These are phyloP conservation scores for Leucophora obtusa DNA, from an alignment of 2,888 invertebrate species.

Conservation along the genomic window DNA sequence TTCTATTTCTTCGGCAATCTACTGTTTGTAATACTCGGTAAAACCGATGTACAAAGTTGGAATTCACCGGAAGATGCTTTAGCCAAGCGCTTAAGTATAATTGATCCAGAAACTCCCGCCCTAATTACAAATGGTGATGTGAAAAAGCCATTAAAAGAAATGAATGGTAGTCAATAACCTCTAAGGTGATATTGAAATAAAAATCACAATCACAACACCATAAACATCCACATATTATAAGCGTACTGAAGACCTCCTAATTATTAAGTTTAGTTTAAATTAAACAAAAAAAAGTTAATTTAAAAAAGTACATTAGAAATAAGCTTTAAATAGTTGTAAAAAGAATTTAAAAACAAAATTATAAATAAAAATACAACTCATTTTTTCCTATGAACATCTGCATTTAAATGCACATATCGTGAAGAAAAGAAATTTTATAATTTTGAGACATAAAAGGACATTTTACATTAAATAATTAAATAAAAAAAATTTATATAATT, in stretches of 20 bases:
- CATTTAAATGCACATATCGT: not conserved
- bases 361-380: conserved; percentile 7
- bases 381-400: conserved; percentile 13
- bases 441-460: not conserved
- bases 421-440: not conserved
- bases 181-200: conserved; percentile 3
- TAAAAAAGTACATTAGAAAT: conserved; percentile 25
- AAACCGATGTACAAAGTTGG: conserved; percentile 81
- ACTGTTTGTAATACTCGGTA: conserved; percentile 80
- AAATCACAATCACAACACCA: conserved; percentile 4
- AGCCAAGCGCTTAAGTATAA: conserved; percentile 56
- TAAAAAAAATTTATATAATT: not conserved
- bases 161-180: conserved; percentile 58
- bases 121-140: conserved; percentile 61
- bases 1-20: conserved; percentile 81
- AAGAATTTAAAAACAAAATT: not conserved
- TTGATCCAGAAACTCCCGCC: conserved; percentile 66
- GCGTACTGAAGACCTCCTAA: conserved; percentile 68
- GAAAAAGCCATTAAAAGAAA: conserved; percentile 59
- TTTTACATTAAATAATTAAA: conserved; percentile 12
- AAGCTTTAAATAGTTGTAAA: conserved; percentile 52
- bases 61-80: conserved; percentile 79
- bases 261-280: conserved; percentile 56
- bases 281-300: conserved; percentile 21
- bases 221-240: conserved; percentile 49